Evolutionary conservation across 2,888 invertebrate species (phyloP).

Genomic region (Sericinus montela): DNA sequence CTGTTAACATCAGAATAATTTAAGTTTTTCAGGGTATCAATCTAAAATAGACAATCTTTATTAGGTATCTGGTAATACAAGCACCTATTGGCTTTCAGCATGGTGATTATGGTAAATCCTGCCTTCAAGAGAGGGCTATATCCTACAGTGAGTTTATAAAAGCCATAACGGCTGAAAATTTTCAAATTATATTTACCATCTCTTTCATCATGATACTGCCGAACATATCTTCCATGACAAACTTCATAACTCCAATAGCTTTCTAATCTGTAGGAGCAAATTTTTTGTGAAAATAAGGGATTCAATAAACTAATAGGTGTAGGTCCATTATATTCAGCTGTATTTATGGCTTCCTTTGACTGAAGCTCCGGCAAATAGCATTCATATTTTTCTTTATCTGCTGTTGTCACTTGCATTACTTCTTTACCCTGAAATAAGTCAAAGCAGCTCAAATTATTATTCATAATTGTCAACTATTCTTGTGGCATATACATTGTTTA

Average conservation of each 20-base stretch:
- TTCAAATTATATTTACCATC: slow-evolving; percentile 75
- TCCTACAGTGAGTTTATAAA: too few species aligned
- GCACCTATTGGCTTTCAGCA: too few species aligned
- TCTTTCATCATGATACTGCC: slow-evolving; percentile 97
- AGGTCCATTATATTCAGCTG: slow-evolving; percentile 84
- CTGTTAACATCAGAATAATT: too few species aligned
- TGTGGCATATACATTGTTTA: too few species aligned
- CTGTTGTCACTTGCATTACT: slow-evolving; percentile 83
- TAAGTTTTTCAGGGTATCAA: too few species aligned
- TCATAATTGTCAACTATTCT: background rate
- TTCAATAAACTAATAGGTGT: slow-evolving; percentile 88
- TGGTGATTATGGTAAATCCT: too few species aligned
- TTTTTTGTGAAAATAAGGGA: slow-evolving; percentile 86
- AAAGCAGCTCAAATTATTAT: background rate
- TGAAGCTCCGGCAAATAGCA: slow-evolving; percentile 87
- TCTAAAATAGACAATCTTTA: too few species aligned
- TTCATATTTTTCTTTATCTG: slow-evolving; percentile 89
- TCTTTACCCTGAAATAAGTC: slow-evolving; percentile 67
- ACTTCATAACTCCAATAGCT: slow-evolving; percentile 98
- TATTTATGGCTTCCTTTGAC: slow-evolving; percentile 72
- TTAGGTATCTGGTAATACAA: too few species aligned
- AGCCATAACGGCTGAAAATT: too few species aligned
- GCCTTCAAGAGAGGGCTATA: too few species aligned
- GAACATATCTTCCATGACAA: slow-evolving; percentile 93
- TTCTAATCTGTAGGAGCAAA: slow-evolving; percentile 92